Base-by-base conservation (phyloP, 2,888 invertebrate genomes). In the Acanthosepion esculentum region DNA sequence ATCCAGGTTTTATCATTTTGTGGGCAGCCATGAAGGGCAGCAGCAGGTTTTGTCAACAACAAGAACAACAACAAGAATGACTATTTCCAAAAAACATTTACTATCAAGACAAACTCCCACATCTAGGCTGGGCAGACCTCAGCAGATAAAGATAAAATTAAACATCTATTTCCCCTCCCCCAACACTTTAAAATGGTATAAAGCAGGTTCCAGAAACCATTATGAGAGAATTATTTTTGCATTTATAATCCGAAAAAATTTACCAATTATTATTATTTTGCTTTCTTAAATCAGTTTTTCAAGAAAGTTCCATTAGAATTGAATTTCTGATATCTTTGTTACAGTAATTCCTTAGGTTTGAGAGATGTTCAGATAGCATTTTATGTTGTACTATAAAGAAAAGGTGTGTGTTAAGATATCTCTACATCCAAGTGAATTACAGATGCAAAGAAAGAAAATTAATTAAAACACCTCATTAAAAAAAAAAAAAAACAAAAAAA, bases 91-190 rank as follows among this genome's bases (percentile, higher is more conserved):
- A n/a, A 78, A 33, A 33, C 59, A 59, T 59, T 59, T 59, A 33
- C n/a, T 33, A 78, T n/a, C 78, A 78, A 33, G 78, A 78, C 78
- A 78, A 78, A 78, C 78, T 78, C 78, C 78, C 78, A 78, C 78
- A 78, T 78, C 78, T 78, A n/a, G 78, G 78, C 78, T 78, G n/a
- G 78, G 78, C 78, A 78, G n/a, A n/a, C n/a, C 78, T 78, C n/a
- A 33, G 78, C 78, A 78, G 78, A 78, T 15, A n/a, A 78, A 78
- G 33, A 33, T n/a, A n/a, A 64, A 64, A 64, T 64, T 64, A 64
- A 29, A 29, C 64, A 64, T 23, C 64, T 64, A 64, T n/a, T 78
- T 78, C 18, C 3, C 2, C 15, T 23, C 33, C 78, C 10, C 29
- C 78, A 8, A 12, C 78, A 78, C 78, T 78, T 78, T 78, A 26